phyloP scores from a whole-genome alignment of 2,113 vertebrate species.

The Saguinus midas region DNA sequence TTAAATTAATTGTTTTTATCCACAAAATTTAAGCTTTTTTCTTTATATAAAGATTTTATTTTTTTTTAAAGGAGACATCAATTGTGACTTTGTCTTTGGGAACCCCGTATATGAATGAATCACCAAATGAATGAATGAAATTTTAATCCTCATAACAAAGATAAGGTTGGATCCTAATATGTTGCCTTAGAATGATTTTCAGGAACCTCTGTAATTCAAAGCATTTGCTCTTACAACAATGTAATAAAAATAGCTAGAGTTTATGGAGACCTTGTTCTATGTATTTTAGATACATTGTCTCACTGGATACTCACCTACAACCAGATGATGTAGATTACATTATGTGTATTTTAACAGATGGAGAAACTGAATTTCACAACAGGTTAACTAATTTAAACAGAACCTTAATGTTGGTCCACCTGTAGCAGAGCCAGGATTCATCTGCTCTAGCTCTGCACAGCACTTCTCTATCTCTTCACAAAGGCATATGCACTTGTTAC shows the following conservation, averaged over 20 bases:
- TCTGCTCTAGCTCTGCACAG: not conserved
- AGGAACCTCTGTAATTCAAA: not conserved
- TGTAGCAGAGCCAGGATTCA: not conserved
- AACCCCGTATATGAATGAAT: not conserved
- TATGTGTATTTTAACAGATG: not conserved
- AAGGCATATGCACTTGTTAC: not conserved
- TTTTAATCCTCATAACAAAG: slow-evolving; percentile 2
- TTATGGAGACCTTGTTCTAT: not conserved
- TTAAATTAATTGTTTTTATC: not conserved
- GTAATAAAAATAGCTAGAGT: not conserved
- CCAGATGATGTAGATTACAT: not conserved
- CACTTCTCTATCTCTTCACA: not conserved
- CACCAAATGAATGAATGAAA: not conserved
- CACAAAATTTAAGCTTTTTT: not conserved
- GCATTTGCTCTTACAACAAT: not conserved
- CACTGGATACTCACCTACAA: not conserved
- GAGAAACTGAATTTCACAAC: not conserved
- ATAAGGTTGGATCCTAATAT: not conserved
- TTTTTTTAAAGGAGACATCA: not conserved
- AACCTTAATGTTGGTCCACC: not conserved
- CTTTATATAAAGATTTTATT: not conserved
- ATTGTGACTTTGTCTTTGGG: not conserved
- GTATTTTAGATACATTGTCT: not conserved
- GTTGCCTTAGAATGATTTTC: slow-evolving; percentile 27
- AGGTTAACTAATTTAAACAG: not conserved